Conservation (phyloP, 2,888 invertebrate genomes). For the Elmis aenea region DNA sequence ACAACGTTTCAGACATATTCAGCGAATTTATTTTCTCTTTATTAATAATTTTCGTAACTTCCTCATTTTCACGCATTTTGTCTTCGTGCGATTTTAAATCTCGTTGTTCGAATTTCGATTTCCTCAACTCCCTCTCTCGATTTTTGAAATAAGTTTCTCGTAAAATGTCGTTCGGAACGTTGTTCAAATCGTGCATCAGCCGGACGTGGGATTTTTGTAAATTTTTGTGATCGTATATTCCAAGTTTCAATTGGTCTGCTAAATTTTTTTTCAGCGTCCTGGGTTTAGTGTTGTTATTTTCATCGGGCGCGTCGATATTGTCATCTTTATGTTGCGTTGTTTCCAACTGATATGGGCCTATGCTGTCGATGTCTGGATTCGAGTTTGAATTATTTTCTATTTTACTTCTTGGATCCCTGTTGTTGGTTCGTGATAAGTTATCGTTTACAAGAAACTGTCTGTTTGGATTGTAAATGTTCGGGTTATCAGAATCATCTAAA, state of each 20-base stretch:
- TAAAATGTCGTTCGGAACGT: slow-evolving; percentile 43
- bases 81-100: slow-evolving; percentile 41
- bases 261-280: slow-evolving; percentile 36
- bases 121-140: slow-evolving; percentile 38
- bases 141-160: slow-evolving; percentile 44
- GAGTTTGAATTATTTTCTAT: slow-evolving; percentile 5
- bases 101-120: slow-evolving; percentile 43
- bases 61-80: slow-evolving; percentile 38
- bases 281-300: slow-evolving; percentile 1
- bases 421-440: slow-evolving; percentile 20
- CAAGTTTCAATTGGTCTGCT: slow-evolving; percentile 30
- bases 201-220: slow-evolving; percentile 39
- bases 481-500: slow-evolving; percentile 25
- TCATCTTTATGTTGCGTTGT: too few species aligned
- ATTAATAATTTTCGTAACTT: slow-evolving; percentile 35
- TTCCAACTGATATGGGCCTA: slow-evolving; percentile 2
- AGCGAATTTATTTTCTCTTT: slow-evolving; percentile 32
- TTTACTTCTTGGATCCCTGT: slow-evolving; percentile 42
- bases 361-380: neutral
- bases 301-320: too few species aligned
- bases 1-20: slow-evolving; percentile 43
- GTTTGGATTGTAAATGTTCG: slow-evolving; percentile 30
- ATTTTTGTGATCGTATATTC: slow-evolving; percentile 41
- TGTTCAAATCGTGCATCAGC: slow-evolving; percentile 41
- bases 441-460: slow-evolving; percentile 25